Base-by-base conservation (phyloP, 1,140 invertebrate species). In the Solenopsis fugax region DNA sequence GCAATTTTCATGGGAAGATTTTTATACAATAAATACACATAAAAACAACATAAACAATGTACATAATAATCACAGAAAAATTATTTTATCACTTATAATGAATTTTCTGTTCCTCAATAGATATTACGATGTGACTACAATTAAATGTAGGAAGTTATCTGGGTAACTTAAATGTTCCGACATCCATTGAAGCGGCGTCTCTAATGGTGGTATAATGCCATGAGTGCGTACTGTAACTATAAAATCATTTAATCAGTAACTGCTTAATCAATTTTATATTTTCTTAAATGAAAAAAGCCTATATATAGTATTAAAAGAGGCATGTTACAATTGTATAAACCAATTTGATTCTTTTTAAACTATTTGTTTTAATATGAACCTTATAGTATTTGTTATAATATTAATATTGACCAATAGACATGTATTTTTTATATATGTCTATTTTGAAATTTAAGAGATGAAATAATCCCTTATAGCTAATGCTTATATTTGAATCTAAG, bases 111-210 rank as follows among this genome's bases (percentile, higher is more conserved):
- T 37, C 13, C 67, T 64, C 12, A 10, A 72, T 92, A 12, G 93
- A 37, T 65, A 93, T 94, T 95, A 95, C 87, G 90, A 93, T 13
- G 91, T 91, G 12, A 87, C 86, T 9, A 98, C 91, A 91, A 96
- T 97, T 90, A 98, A 95, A 96, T 99, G 99, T 86, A 99, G 95
- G 95, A 99, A 99, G 95, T 99, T 99, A 94, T 99, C 99, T 4
- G 99, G 98, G 96, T 99, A 99, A 95, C 99, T 99, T 73, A 99
- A 96, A 95, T 99, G 99, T 96, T 99, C 98, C 18, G 98, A 99
- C 93, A 99, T 97, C 99, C 99, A 99, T 93, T 99, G 98, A 9
- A 99, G 92, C 5, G 99, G 98, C n/a, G 98, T 99, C 69, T 99
- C 98, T 56, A 97, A 92, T 5, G 98, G 98, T 81, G 98, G 97